Evolutionary conservation across 1,140 invertebrate species (phyloP).

Genomic region (Cepaea nemoralis): DNA sequence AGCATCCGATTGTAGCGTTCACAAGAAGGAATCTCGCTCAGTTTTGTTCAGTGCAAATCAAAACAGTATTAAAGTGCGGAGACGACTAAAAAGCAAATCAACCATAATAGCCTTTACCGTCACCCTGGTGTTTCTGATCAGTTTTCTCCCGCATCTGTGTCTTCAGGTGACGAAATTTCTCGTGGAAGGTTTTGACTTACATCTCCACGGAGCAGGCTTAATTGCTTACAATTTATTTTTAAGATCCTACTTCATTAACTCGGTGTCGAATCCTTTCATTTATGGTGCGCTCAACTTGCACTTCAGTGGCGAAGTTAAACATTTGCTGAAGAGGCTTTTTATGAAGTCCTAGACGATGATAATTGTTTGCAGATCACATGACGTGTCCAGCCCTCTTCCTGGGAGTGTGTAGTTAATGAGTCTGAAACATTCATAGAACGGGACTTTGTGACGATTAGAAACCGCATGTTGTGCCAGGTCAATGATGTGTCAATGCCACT

Average conservation of each 20-base stretch:
- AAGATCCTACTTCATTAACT: conserved; percentile 48
- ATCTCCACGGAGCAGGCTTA: conserved; percentile 33
- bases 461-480: too few relatives aligned
- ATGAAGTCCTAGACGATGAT: background rate
- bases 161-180: conserved; percentile 40
- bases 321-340: background rate
- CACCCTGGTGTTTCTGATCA: conserved; percentile 51
- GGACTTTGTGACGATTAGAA: too few relatives aligned
- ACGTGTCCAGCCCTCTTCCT: too few relatives aligned
- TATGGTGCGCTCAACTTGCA: conserved; percentile 42
- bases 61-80: background rate
- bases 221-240: conserved; percentile 46
- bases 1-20: background rate
- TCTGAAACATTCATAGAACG: too few relatives aligned
- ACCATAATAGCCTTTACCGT: conserved; percentile 49
- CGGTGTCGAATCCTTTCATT: conserved; percentile 46
- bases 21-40: background rate
- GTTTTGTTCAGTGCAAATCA: too few relatives aligned
- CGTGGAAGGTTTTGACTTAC: conserved; percentile 34
- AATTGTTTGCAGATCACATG: too few relatives aligned
- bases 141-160: conserved; percentile 49
- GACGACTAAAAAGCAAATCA: conserved; percentile 27
- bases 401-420: too few relatives aligned
- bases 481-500: too few relatives aligned
- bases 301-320: conserved; percentile 34